Base-by-base conservation (phyloP, 2,113 vertebrate genomes). In the Riparia riparia region DNA sequence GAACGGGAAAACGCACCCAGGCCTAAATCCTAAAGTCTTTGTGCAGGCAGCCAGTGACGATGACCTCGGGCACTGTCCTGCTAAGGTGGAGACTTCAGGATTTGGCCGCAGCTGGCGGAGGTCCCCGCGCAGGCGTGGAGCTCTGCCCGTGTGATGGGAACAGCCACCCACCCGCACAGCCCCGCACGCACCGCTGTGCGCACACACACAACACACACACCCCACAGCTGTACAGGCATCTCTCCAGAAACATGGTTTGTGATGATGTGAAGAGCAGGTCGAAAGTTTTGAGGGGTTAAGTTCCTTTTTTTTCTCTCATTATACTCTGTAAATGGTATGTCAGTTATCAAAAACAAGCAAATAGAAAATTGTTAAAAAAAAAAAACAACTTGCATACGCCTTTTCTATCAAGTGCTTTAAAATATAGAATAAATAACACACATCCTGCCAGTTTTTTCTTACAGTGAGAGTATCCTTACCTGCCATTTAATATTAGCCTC, bases 371-470 rank as follows among this genome's bases (percentile, higher is more conserved):
- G 96, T 98, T 57, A 76, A 97, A 96, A 97, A 96, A 95, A 96
- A 96, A 96, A 97, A 89, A 92, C 3, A 98, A 96, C 98, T 98
- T 98, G 98, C 98, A 98, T 98, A 98, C 98, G 98, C 98, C 98
- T 98, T 98, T 98, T 98, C 98, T 98, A 98, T 98, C 98, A 98
- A 98, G 98, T 98, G 98, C 98, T 98, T 98, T 98, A 98, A 98
- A 98, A 98, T 98, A 98, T 98, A 98, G 98, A 98, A 98, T 98
- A 98, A 98, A 98, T 98, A 98, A 98, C 98, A 98, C 98, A 98
- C 98, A 98, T 98, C 98, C 98, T 98, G 98, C 98, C 98, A 98
- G 98, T 98, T 98, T 98, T 98, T 98, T 98, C 98, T 98, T 98
- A 98, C 98, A 98, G 98, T 98, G 98, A 98, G 98, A 98, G 98